phyloP scores from a whole-genome alignment of 2,797 vertebrate species.

The Liasis olivaceus region DNA sequence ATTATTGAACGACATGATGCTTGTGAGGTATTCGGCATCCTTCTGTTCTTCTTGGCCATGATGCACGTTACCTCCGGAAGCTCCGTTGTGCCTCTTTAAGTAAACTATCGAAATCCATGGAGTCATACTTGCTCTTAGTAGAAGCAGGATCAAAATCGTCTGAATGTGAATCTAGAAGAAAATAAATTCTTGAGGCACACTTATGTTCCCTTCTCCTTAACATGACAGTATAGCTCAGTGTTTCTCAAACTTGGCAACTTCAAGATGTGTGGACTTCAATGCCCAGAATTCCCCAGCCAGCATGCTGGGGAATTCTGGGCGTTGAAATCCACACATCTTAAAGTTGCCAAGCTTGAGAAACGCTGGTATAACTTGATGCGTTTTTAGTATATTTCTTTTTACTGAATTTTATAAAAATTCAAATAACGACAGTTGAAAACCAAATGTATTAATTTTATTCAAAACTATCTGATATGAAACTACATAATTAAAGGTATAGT shows the following conservation, averaged over 20 bases:
- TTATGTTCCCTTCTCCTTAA: too few relatives aligned
- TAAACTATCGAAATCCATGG: conserved; percentile 99
- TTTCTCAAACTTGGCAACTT: not conserved
- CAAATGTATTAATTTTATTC: too few relatives aligned
- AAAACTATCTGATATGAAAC: too few relatives aligned
- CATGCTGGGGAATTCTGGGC: not conserved
- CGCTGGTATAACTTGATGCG: too few relatives aligned
- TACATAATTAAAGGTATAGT: too few relatives aligned
- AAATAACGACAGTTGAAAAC: too few relatives aligned
- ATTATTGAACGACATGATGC: conserved; percentile 83
- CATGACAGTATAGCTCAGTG: not conserved
- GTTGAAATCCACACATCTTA: not conserved
- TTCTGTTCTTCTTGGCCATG: conserved; percentile 72
- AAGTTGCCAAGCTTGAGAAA: too few relatives aligned
- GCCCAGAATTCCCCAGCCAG: not conserved
- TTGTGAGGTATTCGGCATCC: conserved; percentile 90
- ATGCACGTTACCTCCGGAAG: conserved; percentile 94
- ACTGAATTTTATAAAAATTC: too few relatives aligned
- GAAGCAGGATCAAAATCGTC: conserved; percentile 99
- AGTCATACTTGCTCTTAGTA: conserved; percentile 99
- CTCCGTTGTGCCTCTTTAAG: conserved; percentile 96
- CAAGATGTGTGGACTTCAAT: not conserved
- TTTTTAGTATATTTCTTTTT: too few relatives aligned
- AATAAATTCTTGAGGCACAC: not conserved
- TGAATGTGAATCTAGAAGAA: conserved; percentile 92